Evolutionary conservation across 2,888 invertebrate species (phyloP).

Genomic region (Caenorhabditis sulstoni): DNA sequence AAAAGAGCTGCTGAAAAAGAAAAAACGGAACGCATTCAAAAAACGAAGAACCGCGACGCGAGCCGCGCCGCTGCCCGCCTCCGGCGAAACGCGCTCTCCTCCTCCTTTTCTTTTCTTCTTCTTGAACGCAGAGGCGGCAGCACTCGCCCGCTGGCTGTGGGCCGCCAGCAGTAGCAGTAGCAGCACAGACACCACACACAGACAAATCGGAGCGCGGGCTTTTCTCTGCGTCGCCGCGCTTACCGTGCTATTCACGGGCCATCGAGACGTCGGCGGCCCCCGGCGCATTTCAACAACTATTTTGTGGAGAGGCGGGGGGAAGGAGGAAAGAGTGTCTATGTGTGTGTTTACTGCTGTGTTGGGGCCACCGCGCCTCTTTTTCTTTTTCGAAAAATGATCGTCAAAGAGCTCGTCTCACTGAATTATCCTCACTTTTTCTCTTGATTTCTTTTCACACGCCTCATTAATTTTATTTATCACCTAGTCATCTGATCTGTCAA

Average conservation of each 20-base stretch:
- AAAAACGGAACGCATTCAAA: conserved; percentile 32
- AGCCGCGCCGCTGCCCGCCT: conserved; percentile 45
- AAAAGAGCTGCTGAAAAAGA: background rate
- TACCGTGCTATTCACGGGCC: conserved; percentile 21
- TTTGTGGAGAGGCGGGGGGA: conserved; percentile 33
- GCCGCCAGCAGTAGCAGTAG: conserved; percentile 31
- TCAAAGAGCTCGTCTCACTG: no score
- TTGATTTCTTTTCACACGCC: background rate
- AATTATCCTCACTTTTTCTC: background rate
- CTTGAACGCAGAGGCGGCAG: conserved; percentile 48
- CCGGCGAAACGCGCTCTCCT: conserved; percentile 23
- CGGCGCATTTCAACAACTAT: conserved; percentile 57
- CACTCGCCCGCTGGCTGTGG: background rate
- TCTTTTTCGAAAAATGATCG: conserved; percentile 12
- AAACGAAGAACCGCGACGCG: conserved; percentile 47
- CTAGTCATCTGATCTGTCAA: no score
- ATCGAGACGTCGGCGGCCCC: conserved; percentile 30
- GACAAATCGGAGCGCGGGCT: conserved; percentile 53
- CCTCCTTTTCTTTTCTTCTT: conserved; percentile 28
- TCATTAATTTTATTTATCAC: conserved; percentile 1
- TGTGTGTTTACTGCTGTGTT: conserved; percentile 49
- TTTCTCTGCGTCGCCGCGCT: conserved; percentile 31
- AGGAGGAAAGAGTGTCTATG: conserved; percentile 29
- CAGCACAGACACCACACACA: conserved; percentile 54
- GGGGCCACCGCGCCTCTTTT: conserved; percentile 29